Evolutionary conservation across 2,797 vertebrate genomes (phyloP).

Genomic region (Sebastes kiyomatsui): DNA sequence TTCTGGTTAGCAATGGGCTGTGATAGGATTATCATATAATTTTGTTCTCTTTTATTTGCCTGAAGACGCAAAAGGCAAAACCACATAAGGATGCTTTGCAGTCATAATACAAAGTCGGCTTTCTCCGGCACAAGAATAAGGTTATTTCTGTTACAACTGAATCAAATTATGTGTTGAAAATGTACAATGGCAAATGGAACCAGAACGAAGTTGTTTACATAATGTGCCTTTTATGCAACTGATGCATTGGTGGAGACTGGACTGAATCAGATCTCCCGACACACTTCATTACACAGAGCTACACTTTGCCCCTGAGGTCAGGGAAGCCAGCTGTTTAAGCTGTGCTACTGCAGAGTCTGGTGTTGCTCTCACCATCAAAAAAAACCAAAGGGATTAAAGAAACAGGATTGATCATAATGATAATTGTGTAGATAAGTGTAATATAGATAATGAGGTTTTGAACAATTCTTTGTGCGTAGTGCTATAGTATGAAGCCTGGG

Average conservation of each 20-base stretch:
- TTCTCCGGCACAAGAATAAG: constrained; percentile 10
- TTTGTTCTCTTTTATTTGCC: constrained; percentile 1
- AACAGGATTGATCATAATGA: background rate
- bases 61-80: constrained; percentile 26
- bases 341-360: background rate
- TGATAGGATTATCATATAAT: constrained; percentile 26
- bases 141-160: constrained; percentile 26
- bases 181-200: constrained; percentile 57
- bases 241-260: constrained; percentile 49
- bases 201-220: constrained; percentile 52
- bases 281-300: constrained; percentile 58
- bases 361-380: background rate
- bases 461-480: background rate
- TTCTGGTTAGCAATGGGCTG: constrained; percentile 1
- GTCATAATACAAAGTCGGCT: background rate
- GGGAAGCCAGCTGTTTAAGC: constrained; percentile 43
- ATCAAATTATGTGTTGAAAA: constrained; percentile 51
- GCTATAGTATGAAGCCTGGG: background rate
- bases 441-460: background rate
- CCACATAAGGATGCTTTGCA: background rate
- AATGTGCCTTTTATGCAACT: constrained; percentile 44
- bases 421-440: background rate
- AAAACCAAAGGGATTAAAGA: background rate
- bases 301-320: constrained; percentile 46
- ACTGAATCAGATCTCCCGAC: constrained; percentile 57